These are phyloP conservation scores for Chanos chanos DNA, from an alignment of 2,797 vertebrate species.

Conservation along the genomic window DNA sequence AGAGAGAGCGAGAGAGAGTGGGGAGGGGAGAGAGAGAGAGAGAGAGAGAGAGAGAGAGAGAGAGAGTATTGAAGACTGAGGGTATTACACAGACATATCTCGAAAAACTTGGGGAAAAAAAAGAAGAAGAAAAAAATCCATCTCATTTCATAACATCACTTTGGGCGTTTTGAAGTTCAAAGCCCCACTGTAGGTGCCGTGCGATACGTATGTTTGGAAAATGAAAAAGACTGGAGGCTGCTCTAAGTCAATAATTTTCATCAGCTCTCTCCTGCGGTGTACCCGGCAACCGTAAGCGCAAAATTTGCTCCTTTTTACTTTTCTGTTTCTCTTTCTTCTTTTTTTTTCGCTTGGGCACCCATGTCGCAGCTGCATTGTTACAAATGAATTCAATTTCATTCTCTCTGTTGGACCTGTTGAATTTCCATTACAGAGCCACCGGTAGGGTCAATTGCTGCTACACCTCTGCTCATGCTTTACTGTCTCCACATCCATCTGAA, in stretches of 20 bases:
- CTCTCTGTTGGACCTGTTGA: conserved; percentile 53
- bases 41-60: not conserved
- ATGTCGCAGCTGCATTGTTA: conserved; percentile 13
- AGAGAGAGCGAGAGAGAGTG: too few species aligned
- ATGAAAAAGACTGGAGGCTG: too few species aligned
- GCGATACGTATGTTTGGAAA: too few species aligned
- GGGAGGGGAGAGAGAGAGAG: not conserved
- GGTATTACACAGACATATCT: too few species aligned
- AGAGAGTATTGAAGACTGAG: too few species aligned
- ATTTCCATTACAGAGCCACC: conserved; percentile 45
- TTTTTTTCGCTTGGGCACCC: conserved; percentile 21
- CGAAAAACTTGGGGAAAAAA: too few species aligned
- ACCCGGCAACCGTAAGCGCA: not conserved
- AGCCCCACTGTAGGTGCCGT: too few species aligned
- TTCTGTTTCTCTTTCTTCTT: not conserved
- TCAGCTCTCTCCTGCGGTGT: not conserved
- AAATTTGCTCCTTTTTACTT: not conserved
- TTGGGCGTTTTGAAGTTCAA: too few species aligned
- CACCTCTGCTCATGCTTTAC: conserved; percentile 29
- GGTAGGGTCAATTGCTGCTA: conserved; percentile 47
- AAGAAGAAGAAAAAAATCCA: too few species aligned
- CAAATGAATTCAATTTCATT: conserved; percentile 57
- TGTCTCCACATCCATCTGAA: conserved; percentile 22
- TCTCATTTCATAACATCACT: too few species aligned
- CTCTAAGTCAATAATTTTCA: too few species aligned